Evolutionary conservation across 2,797 vertebrate species (phyloP), one percentile per base, ranked within the genome.

Genomic region (Poecilia velifera): DNA sequence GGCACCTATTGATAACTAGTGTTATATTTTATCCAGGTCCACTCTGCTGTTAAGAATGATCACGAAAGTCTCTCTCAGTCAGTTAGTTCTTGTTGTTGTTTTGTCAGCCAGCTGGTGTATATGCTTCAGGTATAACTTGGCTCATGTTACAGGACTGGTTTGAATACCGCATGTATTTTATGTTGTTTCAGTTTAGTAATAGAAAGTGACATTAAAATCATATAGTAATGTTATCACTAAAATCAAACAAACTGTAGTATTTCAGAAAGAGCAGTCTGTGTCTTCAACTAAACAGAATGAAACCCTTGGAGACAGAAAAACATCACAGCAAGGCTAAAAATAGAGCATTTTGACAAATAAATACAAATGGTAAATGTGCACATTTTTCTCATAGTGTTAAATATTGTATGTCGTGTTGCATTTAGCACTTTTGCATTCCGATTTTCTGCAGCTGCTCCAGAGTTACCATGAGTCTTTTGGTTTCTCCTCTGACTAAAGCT

Each of bases 1-100:
- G 82, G 88, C 31, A 87, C 79, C 88, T 90, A 85, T 93, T 92
- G 90, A 93, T 90, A 83, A 89, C 72, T 78, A 85, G 81, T 82
- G 83, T 86, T 77, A 83, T 86, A 71, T 86, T 90, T 83, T 86
- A 90, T 86, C 79, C 88, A 81, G 68, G 80, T 84, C 81, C 64
- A 28, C 81, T 86, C 80, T 87, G 76, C 70, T 82, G 84, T 86
- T 82, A 86, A 76, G 73, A 87, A 80, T 82, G 79, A 87, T 81
- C 77, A 78, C 3, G 9, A 64, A 68, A 41, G 64, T 41, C 1
- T 25, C 8, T 41, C 3, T 41, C 8, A 9, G 41, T 39, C 20
- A 68, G 39, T 39, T 68, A 41, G 8, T 3, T 68, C 18, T 10
- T 5, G 14, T 3, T 68, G 7, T 10, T 5, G 14, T 53, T 53